These are phyloP conservation scores for Etheostoma spectabile DNA, from an alignment of 2,113 vertebrate species.

Conservation along the genomic window DNA sequence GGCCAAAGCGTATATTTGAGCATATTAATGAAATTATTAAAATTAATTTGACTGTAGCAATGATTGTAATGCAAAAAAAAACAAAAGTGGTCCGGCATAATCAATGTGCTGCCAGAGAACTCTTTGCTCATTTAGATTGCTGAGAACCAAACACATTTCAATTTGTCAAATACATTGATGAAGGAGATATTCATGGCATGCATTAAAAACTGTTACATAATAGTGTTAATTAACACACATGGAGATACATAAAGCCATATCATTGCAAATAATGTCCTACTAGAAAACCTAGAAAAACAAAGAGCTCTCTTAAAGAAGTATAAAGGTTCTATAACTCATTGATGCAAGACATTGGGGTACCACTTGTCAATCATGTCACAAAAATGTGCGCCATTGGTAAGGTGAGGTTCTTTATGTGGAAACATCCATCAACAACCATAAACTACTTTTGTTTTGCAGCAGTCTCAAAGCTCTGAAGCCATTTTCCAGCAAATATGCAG, in stretches of 20 bases:
- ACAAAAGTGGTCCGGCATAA: slow-evolving; percentile 12
- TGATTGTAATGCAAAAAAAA: not conserved
- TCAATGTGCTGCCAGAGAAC: slow-evolving; percentile 11
- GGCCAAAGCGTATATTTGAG: too few species aligned
- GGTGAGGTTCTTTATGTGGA: slow-evolving; percentile 38
- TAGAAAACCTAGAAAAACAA: not conserved
- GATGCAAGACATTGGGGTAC: slow-evolving; percentile 20
- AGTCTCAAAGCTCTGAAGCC: not conserved
- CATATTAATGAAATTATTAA: not conserved
- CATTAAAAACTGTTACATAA: not conserved
- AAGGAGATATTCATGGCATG: slow-evolving; percentile 7
- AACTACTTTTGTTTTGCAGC: slow-evolving; percentile 37
- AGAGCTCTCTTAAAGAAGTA: not conserved
- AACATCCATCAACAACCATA: slow-evolving; percentile 52
- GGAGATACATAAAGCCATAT: not conserved
- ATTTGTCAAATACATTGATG: slow-evolving; percentile 31
- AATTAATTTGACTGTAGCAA: not conserved
- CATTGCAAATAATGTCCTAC: not conserved
- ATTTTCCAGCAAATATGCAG: slow-evolving; percentile 22
- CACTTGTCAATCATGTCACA: slow-evolving; percentile 35
- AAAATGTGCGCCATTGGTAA: not conserved
- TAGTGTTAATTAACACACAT: not conserved
- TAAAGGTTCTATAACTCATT: slow-evolving; percentile 4
- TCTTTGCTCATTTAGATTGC: slow-evolving; percentile 18
- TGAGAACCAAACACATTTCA: slow-evolving; percentile 9